Base-by-base conservation (phyloP, 2,113 vertebrate genomes). In the Orientallactaga bullata region DNA sequence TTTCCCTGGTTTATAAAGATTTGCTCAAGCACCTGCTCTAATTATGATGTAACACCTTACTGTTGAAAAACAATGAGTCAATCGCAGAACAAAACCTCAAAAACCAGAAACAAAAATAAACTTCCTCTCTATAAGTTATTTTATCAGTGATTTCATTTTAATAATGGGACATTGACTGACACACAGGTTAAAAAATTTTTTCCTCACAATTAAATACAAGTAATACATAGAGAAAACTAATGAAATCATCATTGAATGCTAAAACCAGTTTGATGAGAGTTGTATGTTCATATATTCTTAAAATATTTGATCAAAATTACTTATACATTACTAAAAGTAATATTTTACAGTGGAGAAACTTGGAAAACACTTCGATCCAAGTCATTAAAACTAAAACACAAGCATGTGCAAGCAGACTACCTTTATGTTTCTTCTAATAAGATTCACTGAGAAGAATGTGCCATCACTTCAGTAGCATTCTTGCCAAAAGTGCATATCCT, bases 401-500 rank as follows among this genome's bases (percentile, higher is more conserved):
- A 63, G 39, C 76, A 83, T 84, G 76, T 89, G 47, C 66, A 30
- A 94, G 37, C 69, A 92, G 60, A 94, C 47, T 89, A 74, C 79
- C 84, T 84, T 91, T 88, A 76, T 63, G 16, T 55, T 66, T 47
- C 32, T 95, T 74, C 71, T 92, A 96, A 90, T 84, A 86, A 95
- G 80, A 95, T 95, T 80, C 89, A 93, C 76, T 63, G 84, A 94
- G 32, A 72, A 80, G 89, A 95, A 90, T 35, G 88, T 15, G 58
- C 58, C 82, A 88, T 92, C 21, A 68, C 71, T 92, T 91, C 37
- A 87, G 66, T 39, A 60, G 47, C 60, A 51, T 92, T 89, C 84
- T 85, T 87, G 87, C 95, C 93, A 95, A 87, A 94, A 93, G 82
- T 82, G 60, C 83, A 93, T 89, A 91, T 89, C 81, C 72, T 89